phyloP scores from a whole-genome alignment of 2,888 invertebrate species.

The Drosophila prostipennis region DNA sequence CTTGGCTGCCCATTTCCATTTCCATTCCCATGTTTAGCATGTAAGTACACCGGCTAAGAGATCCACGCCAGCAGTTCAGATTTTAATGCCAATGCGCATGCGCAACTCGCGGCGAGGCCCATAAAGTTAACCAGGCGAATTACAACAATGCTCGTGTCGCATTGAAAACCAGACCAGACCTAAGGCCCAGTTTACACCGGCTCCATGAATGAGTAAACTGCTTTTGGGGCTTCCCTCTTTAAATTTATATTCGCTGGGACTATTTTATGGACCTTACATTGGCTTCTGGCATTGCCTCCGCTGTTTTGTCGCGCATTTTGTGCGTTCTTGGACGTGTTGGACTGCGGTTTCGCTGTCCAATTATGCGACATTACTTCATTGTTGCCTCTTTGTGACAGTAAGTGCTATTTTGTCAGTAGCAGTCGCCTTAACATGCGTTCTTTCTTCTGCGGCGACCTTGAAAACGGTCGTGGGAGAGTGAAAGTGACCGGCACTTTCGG shows the following conservation, averaged over 20 bases:
- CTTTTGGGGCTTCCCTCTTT: conserved; percentile 23
- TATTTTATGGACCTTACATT: background rate
- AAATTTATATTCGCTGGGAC: conserved; percentile 10
- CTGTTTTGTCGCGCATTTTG: conserved; percentile 28
- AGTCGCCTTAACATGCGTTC: conserved; percentile 50
- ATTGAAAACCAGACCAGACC: conserved; percentile 29
- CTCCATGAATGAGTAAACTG: conserved; percentile 17
- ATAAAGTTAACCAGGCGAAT: conserved; percentile 41
- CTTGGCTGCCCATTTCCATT: conserved; percentile 37
- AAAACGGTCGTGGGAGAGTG: conserved; percentile 48
- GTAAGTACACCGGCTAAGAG: conserved; percentile 30
- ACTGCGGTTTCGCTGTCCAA: conserved; percentile 37
- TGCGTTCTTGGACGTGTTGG: conserved; percentile 46
- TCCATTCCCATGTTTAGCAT: conserved; percentile 55
- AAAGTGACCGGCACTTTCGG: conserved; percentile 50
- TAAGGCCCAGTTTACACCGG: conserved; percentile 23
- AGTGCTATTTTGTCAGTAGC: conserved; percentile 30
- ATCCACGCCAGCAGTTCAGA: conserved; percentile 9
- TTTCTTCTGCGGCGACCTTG: conserved; percentile 62
- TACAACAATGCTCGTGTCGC: conserved; percentile 49
- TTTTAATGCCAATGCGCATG: conserved; percentile 41
- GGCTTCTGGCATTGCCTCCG: conserved; percentile 22
- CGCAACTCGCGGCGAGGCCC: conserved; percentile 51
- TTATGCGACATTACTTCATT: conserved; percentile 53
- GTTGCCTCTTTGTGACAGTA: conserved; percentile 15